These are phyloP conservation scores for Edolisoma coerulescens DNA, from an alignment of 2,113 vertebrate genomes.

Conservation along the genomic window DNA sequence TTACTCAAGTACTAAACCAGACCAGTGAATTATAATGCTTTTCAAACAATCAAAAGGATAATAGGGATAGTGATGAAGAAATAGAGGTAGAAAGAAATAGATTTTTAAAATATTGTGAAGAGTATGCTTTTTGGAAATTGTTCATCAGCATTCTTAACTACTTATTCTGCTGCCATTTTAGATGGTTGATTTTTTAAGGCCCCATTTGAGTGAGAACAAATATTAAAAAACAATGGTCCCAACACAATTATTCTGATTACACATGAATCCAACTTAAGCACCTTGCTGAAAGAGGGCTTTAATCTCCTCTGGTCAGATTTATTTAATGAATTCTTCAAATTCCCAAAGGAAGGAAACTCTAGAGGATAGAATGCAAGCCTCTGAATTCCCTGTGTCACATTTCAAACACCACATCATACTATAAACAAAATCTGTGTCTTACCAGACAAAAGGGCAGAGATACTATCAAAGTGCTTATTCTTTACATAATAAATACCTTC, in stretches of 20 bases:
- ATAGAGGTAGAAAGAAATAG: not conserved
- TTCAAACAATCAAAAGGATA: not conserved
- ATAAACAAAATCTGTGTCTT: not conserved
- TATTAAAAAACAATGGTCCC: not conserved
- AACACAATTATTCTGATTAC: slow-evolving; percentile 3
- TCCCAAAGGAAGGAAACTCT: not conserved
- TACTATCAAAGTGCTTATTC: not conserved
- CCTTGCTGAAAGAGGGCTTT: not conserved
- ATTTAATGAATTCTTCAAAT: slow-evolving; percentile 27
- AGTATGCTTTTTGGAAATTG: not conserved
- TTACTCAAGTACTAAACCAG: slow-evolving; percentile 1
- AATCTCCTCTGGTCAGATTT: not conserved
- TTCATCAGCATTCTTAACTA: not conserved
- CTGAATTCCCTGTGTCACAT: not conserved
- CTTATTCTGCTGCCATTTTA: not conserved
- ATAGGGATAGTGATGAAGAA: not conserved
- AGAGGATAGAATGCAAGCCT: not conserved
- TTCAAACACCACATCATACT: not conserved
- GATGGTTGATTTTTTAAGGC: not conserved
- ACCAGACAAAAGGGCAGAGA: not conserved
- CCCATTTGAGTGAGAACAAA: not conserved
- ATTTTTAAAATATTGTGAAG: not conserved
- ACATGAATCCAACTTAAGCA: not conserved
- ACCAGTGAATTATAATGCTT: not conserved
- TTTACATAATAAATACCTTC: not conserved